These are phyloP conservation scores for Bryconaethiops microstoma DNA, from an alignment of 2,797 vertebrate species.

Conservation along the genomic window DNA sequence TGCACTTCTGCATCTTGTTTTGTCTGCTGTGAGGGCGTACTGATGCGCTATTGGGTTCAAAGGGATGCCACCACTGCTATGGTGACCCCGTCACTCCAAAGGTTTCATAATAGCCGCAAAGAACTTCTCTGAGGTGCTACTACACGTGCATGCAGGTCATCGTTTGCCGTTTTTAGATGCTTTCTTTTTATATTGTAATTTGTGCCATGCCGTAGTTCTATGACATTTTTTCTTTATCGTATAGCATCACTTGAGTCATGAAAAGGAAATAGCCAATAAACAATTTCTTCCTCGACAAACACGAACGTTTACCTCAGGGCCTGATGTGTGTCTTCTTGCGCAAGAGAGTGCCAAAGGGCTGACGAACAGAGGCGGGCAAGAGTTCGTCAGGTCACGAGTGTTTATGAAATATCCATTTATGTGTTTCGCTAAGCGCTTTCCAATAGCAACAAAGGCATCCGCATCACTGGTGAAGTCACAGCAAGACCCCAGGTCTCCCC, in stretches of 20 bases:
- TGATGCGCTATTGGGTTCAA: conserved; percentile 47
- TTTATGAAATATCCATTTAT: conserved; percentile 37
- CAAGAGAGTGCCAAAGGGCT: background rate
- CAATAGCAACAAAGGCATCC: conserved; percentile 43
- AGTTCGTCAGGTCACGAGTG: conserved; percentile 23
- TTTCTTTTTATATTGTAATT: background rate
- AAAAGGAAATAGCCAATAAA: conserved; percentile 36
- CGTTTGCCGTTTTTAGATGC: background rate
- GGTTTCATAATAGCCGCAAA: background rate
- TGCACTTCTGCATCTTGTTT: conserved; percentile 50
- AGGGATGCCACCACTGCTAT: conserved; percentile 16
- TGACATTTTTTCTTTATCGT: background rate
- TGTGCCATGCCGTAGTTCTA: background rate
- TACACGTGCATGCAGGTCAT: background rate
- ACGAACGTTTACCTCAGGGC: background rate
- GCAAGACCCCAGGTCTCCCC: background rate
- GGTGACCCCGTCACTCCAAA: background rate
- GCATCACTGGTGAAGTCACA: conserved; percentile 30
- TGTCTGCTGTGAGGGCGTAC: conserved; percentile 51
- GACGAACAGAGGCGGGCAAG: conserved; percentile 18
- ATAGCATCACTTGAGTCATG: conserved; percentile 18
- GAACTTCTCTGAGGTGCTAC: background rate
- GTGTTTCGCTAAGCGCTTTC: conserved; percentile 33
- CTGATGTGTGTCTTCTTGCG: conserved; percentile 10
- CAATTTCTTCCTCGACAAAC: conserved; percentile 3